Conservation (phyloP, 2,888 invertebrate genomes). For the Odiellus spinosus region DNA sequence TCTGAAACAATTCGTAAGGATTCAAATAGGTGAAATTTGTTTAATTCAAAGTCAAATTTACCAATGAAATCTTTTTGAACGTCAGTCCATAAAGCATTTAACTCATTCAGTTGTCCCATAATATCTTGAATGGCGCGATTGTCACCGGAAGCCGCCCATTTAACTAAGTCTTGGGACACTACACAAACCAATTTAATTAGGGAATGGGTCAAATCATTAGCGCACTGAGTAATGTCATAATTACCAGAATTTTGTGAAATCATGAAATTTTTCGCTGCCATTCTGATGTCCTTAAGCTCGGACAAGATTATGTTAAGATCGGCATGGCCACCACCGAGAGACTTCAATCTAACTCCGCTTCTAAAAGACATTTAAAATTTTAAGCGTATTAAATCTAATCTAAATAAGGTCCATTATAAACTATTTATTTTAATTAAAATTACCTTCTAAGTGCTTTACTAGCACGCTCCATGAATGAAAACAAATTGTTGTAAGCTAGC, state of each 20-base stretch:
- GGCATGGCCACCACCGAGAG: conserved; percentile 32
- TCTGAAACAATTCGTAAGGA: conserved; percentile 24
- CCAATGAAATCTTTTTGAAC: conserved; percentile 36
- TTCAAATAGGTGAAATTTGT: not conserved
- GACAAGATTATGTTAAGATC: conserved; percentile 36
- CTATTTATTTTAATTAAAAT: not conserved
- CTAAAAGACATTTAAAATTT: conserved; percentile 23
- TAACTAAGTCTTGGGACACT: conserved; percentile 34
- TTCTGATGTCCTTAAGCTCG: conserved; percentile 34
- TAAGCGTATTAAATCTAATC: too few relatives aligned
- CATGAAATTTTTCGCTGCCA: conserved; percentile 33
- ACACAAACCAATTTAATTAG: conserved; percentile 8
- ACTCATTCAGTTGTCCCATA: conserved; percentile 32
- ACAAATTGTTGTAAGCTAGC: too few relatives aligned
- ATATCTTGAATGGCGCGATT: conserved; percentile 35
- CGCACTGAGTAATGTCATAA: too few relatives aligned
- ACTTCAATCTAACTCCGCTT: conserved; percentile 33
- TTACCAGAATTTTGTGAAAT: conserved; percentile 32
- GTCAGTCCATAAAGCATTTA: conserved; percentile 35
- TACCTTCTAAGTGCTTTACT: conserved; percentile 13
- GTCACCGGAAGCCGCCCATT: conserved; percentile 35
- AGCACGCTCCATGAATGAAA: conserved; percentile 10
- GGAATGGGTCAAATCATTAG: too few relatives aligned
- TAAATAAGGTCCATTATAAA: too few relatives aligned
- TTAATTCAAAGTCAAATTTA: conserved; percentile 16